phyloP scores from a whole-genome alignment of 2,797 vertebrate species.

The Rhynchotus rufescens region DNA sequence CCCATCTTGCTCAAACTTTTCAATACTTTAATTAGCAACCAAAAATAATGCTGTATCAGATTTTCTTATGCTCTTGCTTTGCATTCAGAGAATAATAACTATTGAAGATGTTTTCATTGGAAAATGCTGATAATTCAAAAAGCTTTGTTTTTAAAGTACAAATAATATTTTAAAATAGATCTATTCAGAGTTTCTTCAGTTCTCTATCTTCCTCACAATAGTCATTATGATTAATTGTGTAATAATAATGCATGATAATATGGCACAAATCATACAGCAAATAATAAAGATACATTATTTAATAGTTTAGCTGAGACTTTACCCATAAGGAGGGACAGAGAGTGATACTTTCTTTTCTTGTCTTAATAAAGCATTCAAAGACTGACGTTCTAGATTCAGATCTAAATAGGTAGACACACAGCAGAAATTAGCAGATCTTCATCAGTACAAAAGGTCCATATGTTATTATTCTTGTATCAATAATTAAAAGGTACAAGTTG shows the following conservation, averaged over 20 bases:
- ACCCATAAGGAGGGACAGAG: not conserved
- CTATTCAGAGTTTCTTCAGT: not conserved
- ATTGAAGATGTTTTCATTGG: not conserved
- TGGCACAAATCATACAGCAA: not conserved
- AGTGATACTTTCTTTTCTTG: not conserved
- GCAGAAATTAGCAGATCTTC: not conserved
- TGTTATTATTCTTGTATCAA: not conserved
- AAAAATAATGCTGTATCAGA: not conserved
- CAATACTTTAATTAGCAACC: not conserved
- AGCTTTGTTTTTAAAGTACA: not conserved
- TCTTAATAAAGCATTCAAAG: not conserved
- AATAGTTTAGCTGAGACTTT: not conserved
- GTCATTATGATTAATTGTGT: not conserved
- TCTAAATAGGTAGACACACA: not conserved
- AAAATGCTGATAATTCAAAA: not conserved
- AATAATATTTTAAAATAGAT: not conserved
- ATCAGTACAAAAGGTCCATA: not conserved
- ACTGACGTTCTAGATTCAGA: not conserved
- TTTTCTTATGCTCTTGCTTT: not conserved
- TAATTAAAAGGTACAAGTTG: not conserved
- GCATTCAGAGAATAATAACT: not conserved
- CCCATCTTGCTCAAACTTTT: rapidly evolving
- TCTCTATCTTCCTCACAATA: not conserved
- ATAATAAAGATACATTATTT: not conserved
- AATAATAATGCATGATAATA: not conserved